Conservation (phyloP, 2,888 invertebrate species). For the Morpho helenor region DNA sequence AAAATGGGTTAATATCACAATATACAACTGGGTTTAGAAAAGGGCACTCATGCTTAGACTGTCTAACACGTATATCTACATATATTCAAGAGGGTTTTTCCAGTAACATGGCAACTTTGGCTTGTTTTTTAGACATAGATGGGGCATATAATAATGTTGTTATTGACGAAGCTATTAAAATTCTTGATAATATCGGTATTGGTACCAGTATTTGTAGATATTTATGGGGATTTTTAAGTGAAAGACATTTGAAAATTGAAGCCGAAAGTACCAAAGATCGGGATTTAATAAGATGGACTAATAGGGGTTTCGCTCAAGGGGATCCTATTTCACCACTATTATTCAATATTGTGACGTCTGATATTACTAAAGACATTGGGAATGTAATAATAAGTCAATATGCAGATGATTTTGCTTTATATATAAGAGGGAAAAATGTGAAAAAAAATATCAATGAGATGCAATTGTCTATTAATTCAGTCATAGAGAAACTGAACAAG, state of each 20-base stretch:
- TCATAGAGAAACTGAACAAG: too few relatives aligned
- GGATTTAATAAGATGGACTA: too few relatives aligned
- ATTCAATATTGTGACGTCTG: too few relatives aligned
- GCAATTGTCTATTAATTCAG: background rate
- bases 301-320: too few relatives aligned
- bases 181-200: background rate
- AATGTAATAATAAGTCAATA: conserved; percentile 9
- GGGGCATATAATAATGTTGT: conserved; percentile 12
- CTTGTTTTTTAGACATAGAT: conserved; percentile 9
- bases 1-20: conserved; percentile 6
- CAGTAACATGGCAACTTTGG: conserved; percentile 1
- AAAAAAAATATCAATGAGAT: too few relatives aligned
- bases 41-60: conserved; percentile 6
- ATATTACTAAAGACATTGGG: background rate
- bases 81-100: conserved; percentile 10
- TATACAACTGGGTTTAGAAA: conserved; percentile 9
- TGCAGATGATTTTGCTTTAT: too few relatives aligned
- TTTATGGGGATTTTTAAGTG: conserved; percentile 11
- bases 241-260: conserved; percentile 7
- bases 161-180: background rate
- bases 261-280: background rate
- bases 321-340: too few relatives aligned
- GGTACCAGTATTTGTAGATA: conserved; percentile 6
- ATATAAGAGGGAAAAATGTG: too few relatives aligned
- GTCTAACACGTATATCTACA: background rate